Evolutionary conservation across 2,888 invertebrate species (phyloP).

Genomic region (Germaria angustata): DNA sequence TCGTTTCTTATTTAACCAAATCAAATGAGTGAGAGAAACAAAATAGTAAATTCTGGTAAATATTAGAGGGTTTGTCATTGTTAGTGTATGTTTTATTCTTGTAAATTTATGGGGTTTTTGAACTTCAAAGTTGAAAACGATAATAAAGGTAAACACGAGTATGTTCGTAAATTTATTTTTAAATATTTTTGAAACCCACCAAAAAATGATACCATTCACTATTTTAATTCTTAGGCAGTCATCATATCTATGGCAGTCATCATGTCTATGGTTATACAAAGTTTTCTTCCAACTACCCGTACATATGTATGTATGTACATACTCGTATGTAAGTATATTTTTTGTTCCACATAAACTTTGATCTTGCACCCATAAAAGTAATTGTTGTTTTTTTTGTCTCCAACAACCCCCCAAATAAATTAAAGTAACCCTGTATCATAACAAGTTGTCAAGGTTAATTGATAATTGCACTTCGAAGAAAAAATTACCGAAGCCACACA

Average conservation of each 20-base stretch:
- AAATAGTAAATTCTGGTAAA: slow-evolving; percentile 29
- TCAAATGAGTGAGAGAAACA: background rate
- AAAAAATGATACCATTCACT: background rate
- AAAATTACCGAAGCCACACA: slow-evolving; percentile 16
- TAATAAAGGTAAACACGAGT: background rate
- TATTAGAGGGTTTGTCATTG: slow-evolving; percentile 13
- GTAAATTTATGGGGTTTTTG: slow-evolving; percentile 38
- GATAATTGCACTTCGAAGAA: slow-evolving; percentile 55
- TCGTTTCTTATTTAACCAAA: background rate
- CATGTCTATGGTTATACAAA: no score
- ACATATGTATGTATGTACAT: background rate
- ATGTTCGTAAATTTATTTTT: no score
- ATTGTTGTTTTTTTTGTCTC: background rate
- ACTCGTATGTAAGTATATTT: background rate
- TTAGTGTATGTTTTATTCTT: slow-evolving; percentile 10
- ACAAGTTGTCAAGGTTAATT: slow-evolving; percentile 61
- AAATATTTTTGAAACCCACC: no score
- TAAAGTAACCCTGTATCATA: slow-evolving; percentile 40
- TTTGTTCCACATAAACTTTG: slow-evolving; percentile 5
- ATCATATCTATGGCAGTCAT: background rate
- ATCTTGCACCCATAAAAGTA: background rate
- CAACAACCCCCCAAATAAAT: slow-evolving; percentile 4
- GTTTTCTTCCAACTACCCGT: no score
- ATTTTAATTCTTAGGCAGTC: background rate
- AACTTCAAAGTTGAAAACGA: background rate